Percentiles rank a stretch among this genome's conserved stretches.
These are phyloP conservation scores for Sciaenops ocellatus DNA, from an alignment of 2,797 vertebrate species.

Conservation along the genomic window DNA sequence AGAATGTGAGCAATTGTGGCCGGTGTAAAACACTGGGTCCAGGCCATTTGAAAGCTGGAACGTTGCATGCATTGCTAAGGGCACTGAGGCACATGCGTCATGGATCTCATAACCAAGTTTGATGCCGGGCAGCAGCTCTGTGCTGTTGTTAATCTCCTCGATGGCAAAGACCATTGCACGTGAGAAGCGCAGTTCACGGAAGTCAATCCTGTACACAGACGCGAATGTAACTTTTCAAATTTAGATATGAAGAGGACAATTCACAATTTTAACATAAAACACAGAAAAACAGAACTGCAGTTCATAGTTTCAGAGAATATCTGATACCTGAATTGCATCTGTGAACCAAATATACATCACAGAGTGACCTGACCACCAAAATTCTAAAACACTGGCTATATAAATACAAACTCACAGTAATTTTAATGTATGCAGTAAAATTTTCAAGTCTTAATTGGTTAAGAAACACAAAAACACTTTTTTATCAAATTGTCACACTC, in stretches of 20 bases:
- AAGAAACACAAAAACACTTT: too few species aligned
- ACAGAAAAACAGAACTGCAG: background rate
- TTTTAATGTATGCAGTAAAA: too few species aligned
- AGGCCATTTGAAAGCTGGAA: conserved; percentile 62
- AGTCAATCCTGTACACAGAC: conserved; percentile 45
- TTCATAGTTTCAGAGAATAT: background rate
- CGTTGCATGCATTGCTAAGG: conserved; percentile 52
- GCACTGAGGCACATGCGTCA: conserved; percentile 71
- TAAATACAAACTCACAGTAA: too few species aligned
- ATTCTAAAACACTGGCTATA: too few species aligned
- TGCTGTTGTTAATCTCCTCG: conserved; percentile 69
- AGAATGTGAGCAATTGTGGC: conserved; percentile 47
- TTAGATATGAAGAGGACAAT: background rate
- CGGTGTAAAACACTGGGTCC: conserved; percentile 24
- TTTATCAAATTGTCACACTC: too few species aligned
- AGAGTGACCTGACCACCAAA: background rate
- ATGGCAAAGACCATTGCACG: conserved; percentile 74
- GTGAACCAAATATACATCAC: too few species aligned
- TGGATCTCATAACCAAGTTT: conserved; percentile 70
- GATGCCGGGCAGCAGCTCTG: background rate
- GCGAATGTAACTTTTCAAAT: background rate
- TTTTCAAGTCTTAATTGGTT: too few species aligned
- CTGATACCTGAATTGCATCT: too few species aligned
- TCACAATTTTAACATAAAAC: background rate
- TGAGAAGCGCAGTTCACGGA: conserved; percentile 39